These are phyloP conservation scores for Orycteropus afer DNA, from an alignment of 2,113 vertebrate genomes.

Conservation along the genomic window DNA sequence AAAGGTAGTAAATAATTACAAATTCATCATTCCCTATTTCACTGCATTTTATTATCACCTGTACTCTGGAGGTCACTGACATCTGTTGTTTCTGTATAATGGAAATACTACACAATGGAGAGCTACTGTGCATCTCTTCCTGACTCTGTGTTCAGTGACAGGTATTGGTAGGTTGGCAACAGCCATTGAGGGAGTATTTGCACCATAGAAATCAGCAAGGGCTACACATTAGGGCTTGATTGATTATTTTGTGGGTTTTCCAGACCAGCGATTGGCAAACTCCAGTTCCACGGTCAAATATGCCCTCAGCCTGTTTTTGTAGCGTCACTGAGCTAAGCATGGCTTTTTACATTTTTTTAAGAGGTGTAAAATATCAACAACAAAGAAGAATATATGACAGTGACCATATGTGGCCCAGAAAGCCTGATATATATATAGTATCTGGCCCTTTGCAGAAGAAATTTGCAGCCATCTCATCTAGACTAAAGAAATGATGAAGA, in stretches of 20 bases:
- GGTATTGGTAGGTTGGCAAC: neutral
- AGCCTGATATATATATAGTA: neutral
- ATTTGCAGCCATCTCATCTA: neutral
- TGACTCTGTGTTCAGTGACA: neutral
- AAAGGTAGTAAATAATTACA: neutral
- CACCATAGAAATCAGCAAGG: neutral
- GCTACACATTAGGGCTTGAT: neutral
- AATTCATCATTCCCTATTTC: neutral
- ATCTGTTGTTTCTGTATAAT: neutral
- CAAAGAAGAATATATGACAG: neutral
- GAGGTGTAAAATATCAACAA: neutral
- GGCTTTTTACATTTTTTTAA: conserved; percentile 43
- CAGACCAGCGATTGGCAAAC: neutral
- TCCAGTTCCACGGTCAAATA: neutral
- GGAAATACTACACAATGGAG: neutral
- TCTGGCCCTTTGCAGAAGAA: neutral
- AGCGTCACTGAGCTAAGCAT: neutral
- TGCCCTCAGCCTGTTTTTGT: neutral
- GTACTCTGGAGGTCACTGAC: neutral
- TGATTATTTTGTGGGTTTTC: conserved; percentile 13
- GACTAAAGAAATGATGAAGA: conserved; percentile 41
- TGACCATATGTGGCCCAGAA: neutral
- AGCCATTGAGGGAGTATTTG: neutral
- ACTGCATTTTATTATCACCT: neutral
- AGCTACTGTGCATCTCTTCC: neutral